Base-by-base conservation (phyloP, 2,113 vertebrate genomes). In the Orycteropus afer region DNA sequence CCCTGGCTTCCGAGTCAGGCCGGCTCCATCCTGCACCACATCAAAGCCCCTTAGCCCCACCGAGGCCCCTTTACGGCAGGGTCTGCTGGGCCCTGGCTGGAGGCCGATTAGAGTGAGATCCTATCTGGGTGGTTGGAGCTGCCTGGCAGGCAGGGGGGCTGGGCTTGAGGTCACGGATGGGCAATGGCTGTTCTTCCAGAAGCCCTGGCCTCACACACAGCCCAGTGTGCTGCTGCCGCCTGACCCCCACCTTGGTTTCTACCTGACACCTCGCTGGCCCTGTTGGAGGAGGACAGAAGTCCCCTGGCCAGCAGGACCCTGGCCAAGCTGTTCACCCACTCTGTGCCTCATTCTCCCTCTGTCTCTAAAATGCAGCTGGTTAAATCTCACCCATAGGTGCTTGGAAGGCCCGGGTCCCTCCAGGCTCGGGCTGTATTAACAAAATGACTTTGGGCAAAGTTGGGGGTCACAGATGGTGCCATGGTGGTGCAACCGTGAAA, bases 21-120 rank as follows among this genome's bases (percentile, higher is more conserved):
- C 77, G 84, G 87, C 95, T 95, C 88, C 61, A 1, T 73, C 91
- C 53, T 74, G 65, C 25, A 45, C 78, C 85, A 96, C 90, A 95
- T 97, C 95, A 98, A 95, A 97, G 96, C n/a, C 67, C 67, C 67
- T 37, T 69, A 34, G 34, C 57, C 12, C 0, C 57, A 7, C 20
- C 7, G 5, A 13, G 85, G 57, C 45, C 45, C 37, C 55, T 97
- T 94, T 89, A 95, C 77, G 90, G 93, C 11, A 4, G 42, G 51
- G 53, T 47, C 86, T 90, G 71, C 71, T 2, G 13, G 59, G 2
- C 71, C 87, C 61, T 57, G 45, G 88, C 14, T 10, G 53, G 76
- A 82, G 65, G 91, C 89, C 45, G 86, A 83, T 94, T 81, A 96
- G n/a, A 91, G 80, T 40, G 55, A 82, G 76, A 63, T 94, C n/a